Percentiles rank a stretch among this genome's conserved stretches.
Evolutionary conservation across 2,888 invertebrate genomes (phyloP).

Genomic region (Orchesellides sinensis): DNA sequence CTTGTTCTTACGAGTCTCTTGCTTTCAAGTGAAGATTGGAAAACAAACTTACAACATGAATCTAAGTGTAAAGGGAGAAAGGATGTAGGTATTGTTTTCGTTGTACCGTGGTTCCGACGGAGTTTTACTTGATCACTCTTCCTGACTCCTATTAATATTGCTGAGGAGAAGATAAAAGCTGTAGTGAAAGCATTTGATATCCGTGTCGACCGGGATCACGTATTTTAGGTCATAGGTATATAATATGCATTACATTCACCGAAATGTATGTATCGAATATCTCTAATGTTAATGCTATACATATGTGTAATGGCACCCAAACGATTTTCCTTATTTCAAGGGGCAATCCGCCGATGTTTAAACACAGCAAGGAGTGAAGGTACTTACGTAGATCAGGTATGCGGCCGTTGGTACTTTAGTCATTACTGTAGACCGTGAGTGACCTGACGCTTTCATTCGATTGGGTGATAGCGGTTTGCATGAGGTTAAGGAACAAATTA

Average conservation of each 20-base stretch:
- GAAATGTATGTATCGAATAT: no score
- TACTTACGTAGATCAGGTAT: constrained; percentile 28
- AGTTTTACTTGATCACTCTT: constrained; percentile 45
- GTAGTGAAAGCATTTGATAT: constrained; percentile 1
- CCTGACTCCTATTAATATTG: constrained; percentile 34
- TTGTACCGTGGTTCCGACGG: constrained; percentile 44
- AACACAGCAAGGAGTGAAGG: not conserved
- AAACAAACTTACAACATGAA: constrained; percentile 18
- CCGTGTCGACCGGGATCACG: constrained; percentile 48
- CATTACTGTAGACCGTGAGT: constrained; percentile 46
- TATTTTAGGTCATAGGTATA: constrained; percentile 54
- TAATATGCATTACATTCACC: constrained; percentile 17
- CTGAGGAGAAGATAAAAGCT: not conserved
- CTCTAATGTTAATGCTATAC: no score
- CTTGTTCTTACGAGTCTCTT: not conserved
- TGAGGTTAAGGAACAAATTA: no score
- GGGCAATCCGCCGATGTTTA: not conserved
- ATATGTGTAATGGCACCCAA: not conserved
- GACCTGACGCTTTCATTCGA: constrained; percentile 44
- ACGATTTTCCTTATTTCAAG: constrained; percentile 37
- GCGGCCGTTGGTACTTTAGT: constrained; percentile 31
- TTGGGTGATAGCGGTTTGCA: no score
- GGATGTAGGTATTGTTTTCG: constrained; percentile 41
- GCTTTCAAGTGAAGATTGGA: constrained; percentile 25
- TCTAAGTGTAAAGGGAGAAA: not conserved